These are phyloP conservation scores for Pseudopodoces humilis DNA, from an alignment of 2,113 vertebrate species.

Conservation along the genomic window DNA sequence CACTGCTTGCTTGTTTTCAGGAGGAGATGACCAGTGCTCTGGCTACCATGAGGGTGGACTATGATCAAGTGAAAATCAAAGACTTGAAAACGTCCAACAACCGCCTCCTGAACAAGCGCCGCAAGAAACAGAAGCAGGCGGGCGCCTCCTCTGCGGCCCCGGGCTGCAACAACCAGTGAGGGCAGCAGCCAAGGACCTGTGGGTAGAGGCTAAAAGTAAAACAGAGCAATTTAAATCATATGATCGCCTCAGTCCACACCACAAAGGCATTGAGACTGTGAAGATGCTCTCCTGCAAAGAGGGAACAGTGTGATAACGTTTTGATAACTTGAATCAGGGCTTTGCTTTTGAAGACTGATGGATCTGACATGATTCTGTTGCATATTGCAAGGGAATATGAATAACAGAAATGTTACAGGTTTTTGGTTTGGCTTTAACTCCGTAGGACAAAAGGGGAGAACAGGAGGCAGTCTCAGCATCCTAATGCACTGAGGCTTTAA, in stretches of 20 bases:
- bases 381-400: background rate
- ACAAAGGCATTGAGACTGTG: background rate
- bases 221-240: background rate
- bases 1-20: slow-evolving; percentile 68
- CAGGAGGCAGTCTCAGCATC: background rate
- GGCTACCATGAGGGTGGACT: slow-evolving; percentile 97
- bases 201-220: background rate
- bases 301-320: background rate
- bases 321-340: background rate
- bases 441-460: background rate
- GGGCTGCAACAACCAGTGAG: slow-evolving; percentile 85
- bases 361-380: background rate
- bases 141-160: slow-evolving; percentile 69
- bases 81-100: slow-evolving; percentile 96
- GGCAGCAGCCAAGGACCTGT: background rate
- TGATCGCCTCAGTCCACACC: background rate
- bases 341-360: slow-evolving; percentile 21
- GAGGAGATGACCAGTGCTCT: slow-evolving; percentile 98
- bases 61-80: slow-evolving; percentile 97
- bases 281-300: background rate
- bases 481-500: background rate
- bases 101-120: slow-evolving; percentile 91
- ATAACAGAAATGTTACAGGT: background rate
- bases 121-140: slow-evolving; percentile 89
- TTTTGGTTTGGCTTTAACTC: slow-evolving; percentile 4